Conservation (phyloP, 1,140 invertebrate genomes). For the Leptoteleia sp. region DNA sequence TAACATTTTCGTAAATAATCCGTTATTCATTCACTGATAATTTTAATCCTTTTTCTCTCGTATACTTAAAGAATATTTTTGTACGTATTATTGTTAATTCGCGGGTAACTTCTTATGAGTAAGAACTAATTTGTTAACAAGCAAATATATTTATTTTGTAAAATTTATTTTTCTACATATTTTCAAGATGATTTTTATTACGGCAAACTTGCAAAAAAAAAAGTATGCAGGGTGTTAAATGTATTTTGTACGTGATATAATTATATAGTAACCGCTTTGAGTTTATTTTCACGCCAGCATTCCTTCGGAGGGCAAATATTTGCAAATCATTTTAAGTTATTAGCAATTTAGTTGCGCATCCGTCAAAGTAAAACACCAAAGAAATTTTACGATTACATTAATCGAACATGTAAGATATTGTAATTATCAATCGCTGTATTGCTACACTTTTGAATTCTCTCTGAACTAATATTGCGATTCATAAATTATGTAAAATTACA, state of each 20-base stretch:
- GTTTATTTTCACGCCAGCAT: background rate
- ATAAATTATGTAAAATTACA: slow-evolving; percentile 66
- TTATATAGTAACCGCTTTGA: background rate
- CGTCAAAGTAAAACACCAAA: slow-evolving; percentile 55
- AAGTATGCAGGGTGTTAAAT: background rate
- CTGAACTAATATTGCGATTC: slow-evolving; percentile 70
- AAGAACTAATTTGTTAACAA: too few relatives aligned
- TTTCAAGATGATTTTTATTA: too few relatives aligned
- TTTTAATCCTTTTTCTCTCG: too few relatives aligned
- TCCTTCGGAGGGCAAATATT: too few relatives aligned
- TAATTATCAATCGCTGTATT: slow-evolving; percentile 78
- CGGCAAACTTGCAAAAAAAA: too few relatives aligned
- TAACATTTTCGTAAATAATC: background rate
- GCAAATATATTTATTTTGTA: too few relatives aligned
- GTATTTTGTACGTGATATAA: too few relatives aligned
- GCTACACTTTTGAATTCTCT: slow-evolving; percentile 69
- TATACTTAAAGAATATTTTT: too few relatives aligned
- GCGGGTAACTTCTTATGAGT: too few relatives aligned
- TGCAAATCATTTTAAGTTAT: background rate
- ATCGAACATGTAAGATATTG: slow-evolving; percentile 78
- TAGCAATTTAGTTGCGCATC: slow-evolving; percentile 1
- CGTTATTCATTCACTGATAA: background rate
- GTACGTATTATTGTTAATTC: slow-evolving; percentile 8
- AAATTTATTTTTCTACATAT: too few relatives aligned
- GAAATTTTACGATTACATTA: slow-evolving; percentile 56